Base-by-base conservation (phyloP, 1,140 invertebrate genomes). In the Elymnias hypermnestra region DNA sequence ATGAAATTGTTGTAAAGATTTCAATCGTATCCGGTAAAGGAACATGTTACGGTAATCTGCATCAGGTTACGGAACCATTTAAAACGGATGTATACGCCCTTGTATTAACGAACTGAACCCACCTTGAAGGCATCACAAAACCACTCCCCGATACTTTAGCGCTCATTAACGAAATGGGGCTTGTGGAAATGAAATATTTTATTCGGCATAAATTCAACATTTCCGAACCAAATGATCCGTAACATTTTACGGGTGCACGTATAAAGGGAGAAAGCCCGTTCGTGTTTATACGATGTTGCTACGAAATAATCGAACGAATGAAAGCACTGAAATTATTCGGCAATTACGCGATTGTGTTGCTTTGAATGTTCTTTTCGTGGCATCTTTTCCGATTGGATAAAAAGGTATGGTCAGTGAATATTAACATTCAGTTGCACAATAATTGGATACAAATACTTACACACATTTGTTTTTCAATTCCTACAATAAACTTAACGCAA, bases 181-280 rank as follows among this genome's bases (percentile, higher is more conserved):
- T 40, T 48, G 45, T 36, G 33, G 26, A 29, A 48, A 48, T 48
- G 45, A 48, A 48, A 48, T 48, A 48, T 48, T 48, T 48, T 48
- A 48, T 48, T 40, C 23, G 26, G 37, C 37, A 38, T 48, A 38
- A 48, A 40, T 48, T 48, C 39, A 48, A 48, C 37, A 37, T 48
- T 39, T 21, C 26, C 37, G 19, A 28, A 48, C 12, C 45, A 36
- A 40, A 48, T 48, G 45, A 48, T 48, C 37, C 37, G 37, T 39
- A 48, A 40, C 45, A 37, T 48, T 48, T 46, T 38, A 46, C 43
- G 33, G 39, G 14, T 22, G 22, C 19, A 21, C 26, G 43, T 46
- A 47, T 48, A 40, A 48, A 39, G 26, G 26, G 36, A 37, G 43
- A 46, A 31, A 47, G 31, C 18, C 45, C 25, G 36, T 19, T 40